Percentiles rank a stretch among this genome's conserved stretches.
These are phyloP conservation scores for Azemiops feae DNA, from an alignment of 2,113 vertebrate genomes.

Conservation along the genomic window DNA sequence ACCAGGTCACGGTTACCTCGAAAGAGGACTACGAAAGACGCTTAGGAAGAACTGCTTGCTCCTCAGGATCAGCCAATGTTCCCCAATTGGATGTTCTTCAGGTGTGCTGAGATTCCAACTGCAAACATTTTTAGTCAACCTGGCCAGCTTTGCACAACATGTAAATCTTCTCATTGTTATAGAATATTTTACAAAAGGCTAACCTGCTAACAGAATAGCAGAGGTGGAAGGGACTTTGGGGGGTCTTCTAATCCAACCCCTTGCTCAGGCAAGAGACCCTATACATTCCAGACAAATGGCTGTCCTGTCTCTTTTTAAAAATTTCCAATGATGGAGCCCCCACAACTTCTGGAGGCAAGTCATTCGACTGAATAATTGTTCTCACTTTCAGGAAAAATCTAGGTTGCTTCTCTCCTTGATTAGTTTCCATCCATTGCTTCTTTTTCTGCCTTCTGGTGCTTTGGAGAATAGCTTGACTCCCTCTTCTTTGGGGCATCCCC, in stretches of 20 bases:
- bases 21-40: not conserved
- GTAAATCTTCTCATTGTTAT: not conserved
- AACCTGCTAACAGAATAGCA: not conserved
- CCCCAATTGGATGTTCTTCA: not conserved
- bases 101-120: not conserved
- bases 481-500: not conserved
- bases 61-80: not conserved
- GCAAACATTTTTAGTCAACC: not conserved
- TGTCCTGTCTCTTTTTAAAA: not conserved
- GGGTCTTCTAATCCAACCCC: not conserved
- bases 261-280: not conserved
- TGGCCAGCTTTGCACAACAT: not conserved
- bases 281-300: not conserved
- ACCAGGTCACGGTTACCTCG: not conserved
- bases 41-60: not conserved
- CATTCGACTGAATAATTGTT: no score
- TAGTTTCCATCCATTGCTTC: not conserved
- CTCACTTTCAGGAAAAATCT: not conserved
- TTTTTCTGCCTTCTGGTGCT: not conserved
- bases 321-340: not conserved
- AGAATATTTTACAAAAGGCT: not conserved
- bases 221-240: not conserved
- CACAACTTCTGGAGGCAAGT: not conserved
- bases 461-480: not conserved
- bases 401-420: not conserved